A percentile compares a stretch with the other conserved stretches of the same genome.
These are phyloP conservation scores for Ctenoplectra terminalis DNA, from an alignment of 1,140 invertebrate species.

Conservation along the genomic window DNA sequence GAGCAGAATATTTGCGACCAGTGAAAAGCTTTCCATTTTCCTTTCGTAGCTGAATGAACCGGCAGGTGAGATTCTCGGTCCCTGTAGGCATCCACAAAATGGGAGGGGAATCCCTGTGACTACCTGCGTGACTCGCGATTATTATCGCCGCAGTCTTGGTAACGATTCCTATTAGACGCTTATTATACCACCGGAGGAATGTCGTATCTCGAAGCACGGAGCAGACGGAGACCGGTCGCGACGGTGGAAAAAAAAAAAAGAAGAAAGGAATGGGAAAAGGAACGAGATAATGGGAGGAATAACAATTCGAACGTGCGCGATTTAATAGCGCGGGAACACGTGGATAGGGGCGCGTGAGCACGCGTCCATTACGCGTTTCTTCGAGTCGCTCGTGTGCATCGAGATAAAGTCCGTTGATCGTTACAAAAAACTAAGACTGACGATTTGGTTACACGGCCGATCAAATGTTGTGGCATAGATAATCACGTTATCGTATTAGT, in stretches of 20 bases:
- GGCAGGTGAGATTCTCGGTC: slow-evolving; percentile 73
- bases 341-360: neutral
- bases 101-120: neutral
- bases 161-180: slow-evolving; percentile 42
- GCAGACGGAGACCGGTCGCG: neutral
- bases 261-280: neutral
- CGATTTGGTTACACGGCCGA: neutral
- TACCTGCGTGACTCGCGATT: slow-evolving; percentile 36
- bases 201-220: neutral
- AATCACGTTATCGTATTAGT: neutral
- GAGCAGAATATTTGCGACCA: slow-evolving; percentile 75
- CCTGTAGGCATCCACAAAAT: slow-evolving; percentile 58
- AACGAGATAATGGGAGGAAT: neutral
- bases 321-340: slow-evolving; percentile 31
- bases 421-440: slow-evolving; percentile 12
- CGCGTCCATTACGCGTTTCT: slow-evolving; percentile 21
- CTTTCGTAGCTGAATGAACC: slow-evolving; percentile 71
- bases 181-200: slow-evolving; percentile 27
- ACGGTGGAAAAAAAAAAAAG: neutral
- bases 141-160: slow-evolving; percentile 18
- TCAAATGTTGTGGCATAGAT: neutral
- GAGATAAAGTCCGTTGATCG: neutral
- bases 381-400: slow-evolving; percentile 32
- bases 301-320: slow-evolving; percentile 15
- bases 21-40: slow-evolving; percentile 75